Conservation (phyloP, 2,113 vertebrate genomes). For the Melanocharis versteri region DNA sequence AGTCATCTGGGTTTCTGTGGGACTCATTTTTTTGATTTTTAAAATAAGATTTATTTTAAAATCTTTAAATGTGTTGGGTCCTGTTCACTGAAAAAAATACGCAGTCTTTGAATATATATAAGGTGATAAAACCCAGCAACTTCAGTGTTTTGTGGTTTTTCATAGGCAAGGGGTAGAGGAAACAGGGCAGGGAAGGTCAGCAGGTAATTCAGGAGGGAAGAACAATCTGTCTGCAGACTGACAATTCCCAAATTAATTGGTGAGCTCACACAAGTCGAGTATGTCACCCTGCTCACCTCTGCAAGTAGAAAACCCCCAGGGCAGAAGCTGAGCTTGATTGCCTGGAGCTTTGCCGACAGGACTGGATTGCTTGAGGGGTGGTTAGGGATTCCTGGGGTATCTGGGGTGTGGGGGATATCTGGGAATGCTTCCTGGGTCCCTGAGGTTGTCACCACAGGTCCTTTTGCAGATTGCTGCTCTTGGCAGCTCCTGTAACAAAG, state of each 20-base stretch:
- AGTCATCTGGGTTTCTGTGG: not conserved
- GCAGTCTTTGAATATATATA: not conserved
- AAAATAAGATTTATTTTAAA: not conserved
- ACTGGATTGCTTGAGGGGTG: not conserved
- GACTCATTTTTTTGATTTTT: not conserved
- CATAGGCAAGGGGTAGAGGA: not conserved
- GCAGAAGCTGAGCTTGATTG: not conserved
- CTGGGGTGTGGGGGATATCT: not conserved
- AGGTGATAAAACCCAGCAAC: fast-evolving
- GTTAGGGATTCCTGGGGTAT: not conserved
- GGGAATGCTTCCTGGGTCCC: not conserved
- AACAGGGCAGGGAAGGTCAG: not conserved
- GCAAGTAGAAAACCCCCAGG: not conserved
- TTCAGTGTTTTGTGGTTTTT: not conserved
- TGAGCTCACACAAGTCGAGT: not conserved
- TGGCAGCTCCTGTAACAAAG: not conserved
- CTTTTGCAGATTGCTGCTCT: not conserved
- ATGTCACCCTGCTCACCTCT: not conserved
- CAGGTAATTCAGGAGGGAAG: not conserved
- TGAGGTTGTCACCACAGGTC: not conserved
- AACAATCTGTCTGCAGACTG: not conserved
- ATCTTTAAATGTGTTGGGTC: not conserved
- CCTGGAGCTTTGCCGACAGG: not conserved
- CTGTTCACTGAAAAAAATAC: not conserved
- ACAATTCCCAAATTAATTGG: not conserved